Conservation (phyloP, 1,140 invertebrate species). For the Bicyclus anynana region DNA sequence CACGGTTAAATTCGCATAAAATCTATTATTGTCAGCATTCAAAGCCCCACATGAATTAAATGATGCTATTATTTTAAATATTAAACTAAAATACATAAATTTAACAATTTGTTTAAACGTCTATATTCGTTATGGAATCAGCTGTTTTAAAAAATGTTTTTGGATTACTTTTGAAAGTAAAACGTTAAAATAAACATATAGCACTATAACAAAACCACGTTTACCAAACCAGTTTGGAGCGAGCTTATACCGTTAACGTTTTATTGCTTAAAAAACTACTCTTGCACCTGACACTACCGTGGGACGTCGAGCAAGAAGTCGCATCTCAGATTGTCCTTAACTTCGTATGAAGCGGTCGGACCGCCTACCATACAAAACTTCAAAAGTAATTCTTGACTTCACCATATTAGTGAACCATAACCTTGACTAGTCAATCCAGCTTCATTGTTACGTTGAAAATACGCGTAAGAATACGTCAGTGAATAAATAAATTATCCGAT, state of each 20-base stretch:
- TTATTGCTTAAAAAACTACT: slow-evolving; percentile 50
- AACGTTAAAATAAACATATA: background rate
- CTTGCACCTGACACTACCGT: slow-evolving; percentile 36
- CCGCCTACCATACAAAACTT: slow-evolving; percentile 26
- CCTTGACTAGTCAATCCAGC: slow-evolving; percentile 31
- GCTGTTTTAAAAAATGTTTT: too few relatives aligned
- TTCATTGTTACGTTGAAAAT: slow-evolving; percentile 32
- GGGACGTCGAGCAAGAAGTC: slow-evolving; percentile 18
- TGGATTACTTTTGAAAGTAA: too few relatives aligned
- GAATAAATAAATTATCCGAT: background rate
- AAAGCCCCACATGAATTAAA: background rate
- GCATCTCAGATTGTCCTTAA: slow-evolving; percentile 15
- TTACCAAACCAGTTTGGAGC: background rate
- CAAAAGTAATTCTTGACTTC: slow-evolving; percentile 8
- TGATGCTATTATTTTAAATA: too few relatives aligned
- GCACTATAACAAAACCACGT: background rate
- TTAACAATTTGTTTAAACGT: too few relatives aligned
- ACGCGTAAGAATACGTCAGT: slow-evolving; percentile 13
- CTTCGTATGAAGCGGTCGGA: slow-evolving; percentile 1
- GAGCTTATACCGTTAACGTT: slow-evolving; percentile 45
- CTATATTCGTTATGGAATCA: too few relatives aligned
- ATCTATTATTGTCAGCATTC: slow-evolving; percentile 3
- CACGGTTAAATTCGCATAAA: background rate
- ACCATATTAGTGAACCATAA: slow-evolving; percentile 3
- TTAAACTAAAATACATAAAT: too few relatives aligned